Evolutionary conservation across 2,113 vertebrate species (phyloP), one percentile per base, ranked within the genome.

Genomic region (Rutilus rutilus): DNA sequence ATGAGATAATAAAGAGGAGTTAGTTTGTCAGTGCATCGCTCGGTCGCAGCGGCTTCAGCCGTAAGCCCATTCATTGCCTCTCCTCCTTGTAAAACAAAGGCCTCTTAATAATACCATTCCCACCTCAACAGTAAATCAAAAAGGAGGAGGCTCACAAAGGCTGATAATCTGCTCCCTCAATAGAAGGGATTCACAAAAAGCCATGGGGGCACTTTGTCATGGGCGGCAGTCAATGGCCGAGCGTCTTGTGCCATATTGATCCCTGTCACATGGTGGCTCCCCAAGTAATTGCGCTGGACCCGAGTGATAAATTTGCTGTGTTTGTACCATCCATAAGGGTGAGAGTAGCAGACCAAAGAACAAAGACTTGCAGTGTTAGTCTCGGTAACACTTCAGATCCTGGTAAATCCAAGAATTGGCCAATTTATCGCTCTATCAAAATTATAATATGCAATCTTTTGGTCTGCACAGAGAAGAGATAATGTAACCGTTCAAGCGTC

Each of bases 211-310:
- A 94, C 90, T 94, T 90, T 93, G 90, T 94, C 90, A 94, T 79
- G 89, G 89, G 85, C 88, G 69, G 82, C 84, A 92, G 91, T 94
- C 92, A 91, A 92, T 94, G 92, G 88, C 88, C 71, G 62, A 85
- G 89, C 84, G 90, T 91, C 92, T 96, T 95, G 95, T 95, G 90
- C 92, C 89, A 87, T 91, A 93, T 94, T 91, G 94, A 95, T 93
- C 93, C 90, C 88, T 67, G 83, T 93, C 92, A 90, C 90, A 86
- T 93, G 92, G 87, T 79, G 92, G 85, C 89, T 90, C 91, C 88
- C 88, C 14, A 85, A 89, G 93, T 95, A 93, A 94, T 94, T 95
- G 90, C 90, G 89, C 87, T 89, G 85, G 79, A 83, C 89, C 92
- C 86, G 82, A 83, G 92, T 92, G 92, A 95, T 94, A 92, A 94